Conservation (phyloP, 2,113 vertebrate species). For the Mobula hypostoma region DNA sequence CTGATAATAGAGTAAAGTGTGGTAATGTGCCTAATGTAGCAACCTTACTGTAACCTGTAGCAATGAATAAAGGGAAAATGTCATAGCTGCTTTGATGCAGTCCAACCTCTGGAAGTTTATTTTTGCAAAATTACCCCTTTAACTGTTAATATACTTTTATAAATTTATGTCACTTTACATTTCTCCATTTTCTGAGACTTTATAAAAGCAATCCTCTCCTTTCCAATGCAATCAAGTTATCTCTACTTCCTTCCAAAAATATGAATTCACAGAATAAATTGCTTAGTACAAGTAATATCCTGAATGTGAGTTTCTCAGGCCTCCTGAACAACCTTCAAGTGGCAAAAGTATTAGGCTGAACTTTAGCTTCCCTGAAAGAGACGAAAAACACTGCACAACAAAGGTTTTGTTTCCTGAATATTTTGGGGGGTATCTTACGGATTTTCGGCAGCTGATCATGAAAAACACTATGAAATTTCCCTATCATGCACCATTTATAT, state of each 20-base stretch:
- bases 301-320: background rate
- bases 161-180: background rate
- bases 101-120: background rate
- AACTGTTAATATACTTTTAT: background rate
- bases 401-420: too few species aligned
- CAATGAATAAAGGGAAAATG: too few species aligned
- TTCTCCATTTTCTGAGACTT: background rate
- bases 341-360: background rate
- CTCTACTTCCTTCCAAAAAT: background rate
- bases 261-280: background rate
- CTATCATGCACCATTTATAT: too few species aligned
- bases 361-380: too few species aligned
- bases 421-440: too few species aligned
- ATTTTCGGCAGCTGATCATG: too few species aligned
- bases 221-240: background rate
- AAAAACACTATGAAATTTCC: too few species aligned
- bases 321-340: background rate
- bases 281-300: background rate
- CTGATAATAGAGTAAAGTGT: too few species aligned
- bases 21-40: too few species aligned
- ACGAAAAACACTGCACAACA: too few species aligned
- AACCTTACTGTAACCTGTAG: too few species aligned
- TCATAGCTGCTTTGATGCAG: background rate
- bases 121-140: background rate
- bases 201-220: background rate